These are phyloP conservation scores for Hemaris fuciformis DNA, from an alignment of 2,888 invertebrate genomes.

Conservation along the genomic window DNA sequence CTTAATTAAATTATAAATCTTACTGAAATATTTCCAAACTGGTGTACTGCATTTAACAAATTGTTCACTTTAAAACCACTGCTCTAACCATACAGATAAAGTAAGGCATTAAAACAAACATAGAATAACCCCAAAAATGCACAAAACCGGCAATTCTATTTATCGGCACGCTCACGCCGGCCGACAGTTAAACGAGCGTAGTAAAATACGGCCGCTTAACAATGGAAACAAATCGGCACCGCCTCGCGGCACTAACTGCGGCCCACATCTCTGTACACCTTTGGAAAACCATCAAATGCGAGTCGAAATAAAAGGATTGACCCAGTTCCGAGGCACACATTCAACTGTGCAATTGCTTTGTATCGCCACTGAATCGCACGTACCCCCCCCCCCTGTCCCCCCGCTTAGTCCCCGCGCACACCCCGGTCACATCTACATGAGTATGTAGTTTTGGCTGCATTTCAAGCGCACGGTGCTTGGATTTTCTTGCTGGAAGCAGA, in stretches of 20 bases:
- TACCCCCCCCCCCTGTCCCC: not conserved
- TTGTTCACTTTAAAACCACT: no score
- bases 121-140: no score
- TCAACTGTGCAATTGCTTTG: slow-evolving; percentile 8
- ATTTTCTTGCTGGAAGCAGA: slow-evolving; percentile 2
- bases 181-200: no score
- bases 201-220: not conserved
- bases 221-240: not conserved
- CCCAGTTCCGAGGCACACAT: slow-evolving; percentile 15
- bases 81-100: no score
- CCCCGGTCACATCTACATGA: not conserved
- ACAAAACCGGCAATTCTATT: no score
- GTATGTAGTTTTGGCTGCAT: slow-evolving; percentile 4
- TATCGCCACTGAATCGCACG: slow-evolving; percentile 5
- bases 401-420: not conserved
- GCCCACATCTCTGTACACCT: not conserved
- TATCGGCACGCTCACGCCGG: not conserved
- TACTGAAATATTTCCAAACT: no score
- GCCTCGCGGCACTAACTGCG: not conserved
- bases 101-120: no score
- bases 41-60: no score
- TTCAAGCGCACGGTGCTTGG: slow-evolving; percentile 2
- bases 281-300: slow-evolving; percentile 10
- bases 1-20: no score
- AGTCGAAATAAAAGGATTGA: slow-evolving; percentile 18